phyloP scores from a whole-genome alignment of 2,888 invertebrate species.

The Cepaea hortensis region DNA sequence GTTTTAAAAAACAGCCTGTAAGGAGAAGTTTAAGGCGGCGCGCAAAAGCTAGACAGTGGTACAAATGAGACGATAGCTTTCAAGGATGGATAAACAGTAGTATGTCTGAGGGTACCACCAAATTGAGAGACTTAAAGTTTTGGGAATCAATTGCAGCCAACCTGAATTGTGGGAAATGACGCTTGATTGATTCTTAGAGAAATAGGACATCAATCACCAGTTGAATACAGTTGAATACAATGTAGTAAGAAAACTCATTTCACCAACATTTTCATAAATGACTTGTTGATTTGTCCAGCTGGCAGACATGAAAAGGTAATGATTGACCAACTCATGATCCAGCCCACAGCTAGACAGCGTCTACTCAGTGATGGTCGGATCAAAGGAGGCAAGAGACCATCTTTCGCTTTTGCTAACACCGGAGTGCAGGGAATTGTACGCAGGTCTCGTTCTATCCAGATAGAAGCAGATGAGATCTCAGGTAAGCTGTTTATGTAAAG shows the following conservation, averaged over 20 bases:
- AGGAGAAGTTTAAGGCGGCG: no score
- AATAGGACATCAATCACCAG: no score
- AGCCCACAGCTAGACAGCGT: conserved; percentile 57
- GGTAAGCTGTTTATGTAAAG: conserved; percentile 71
- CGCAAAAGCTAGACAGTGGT: no score
- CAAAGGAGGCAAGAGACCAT: conserved; percentile 49
- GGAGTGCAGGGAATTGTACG: conserved; percentile 91
- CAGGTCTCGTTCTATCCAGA: conserved; percentile 93
- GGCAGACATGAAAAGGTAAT: conserved; percentile 54
- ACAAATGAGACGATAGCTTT: no score
- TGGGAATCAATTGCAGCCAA: no score
- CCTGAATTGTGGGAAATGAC: no score
- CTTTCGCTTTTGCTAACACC: conserved; percentile 41
- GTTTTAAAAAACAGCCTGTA: no score
- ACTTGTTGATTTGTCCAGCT: conserved; percentile 18
- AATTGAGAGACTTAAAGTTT: no score
- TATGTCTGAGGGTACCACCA: no score
- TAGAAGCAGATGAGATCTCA: conserved; percentile 79
- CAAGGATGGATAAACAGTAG: no score
- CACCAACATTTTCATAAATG: not conserved
- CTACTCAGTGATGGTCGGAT: conserved; percentile 60
- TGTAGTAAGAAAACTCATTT: not conserved
- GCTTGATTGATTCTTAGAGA: no score
- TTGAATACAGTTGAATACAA: not conserved
- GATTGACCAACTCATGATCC: conserved; percentile 60